phyloP scores from a whole-genome alignment of 1,140 invertebrate genomes.

The Halictus rubicundus region DNA sequence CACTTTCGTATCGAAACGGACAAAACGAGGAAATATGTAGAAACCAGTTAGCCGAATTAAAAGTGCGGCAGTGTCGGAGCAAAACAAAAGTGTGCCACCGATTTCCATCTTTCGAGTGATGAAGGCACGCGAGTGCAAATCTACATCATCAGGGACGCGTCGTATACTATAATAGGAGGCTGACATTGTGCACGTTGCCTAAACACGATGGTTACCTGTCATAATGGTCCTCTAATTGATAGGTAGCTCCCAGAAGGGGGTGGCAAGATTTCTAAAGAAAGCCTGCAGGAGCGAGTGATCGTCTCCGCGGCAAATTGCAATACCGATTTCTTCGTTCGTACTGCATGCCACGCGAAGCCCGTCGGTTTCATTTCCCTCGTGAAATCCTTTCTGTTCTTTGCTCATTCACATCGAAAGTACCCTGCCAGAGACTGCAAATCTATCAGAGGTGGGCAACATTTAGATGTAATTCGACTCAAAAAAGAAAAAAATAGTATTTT shows the following conservation, averaged over 20 bases:
- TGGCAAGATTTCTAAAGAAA: conserved; percentile 71
- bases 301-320: conserved; percentile 37
- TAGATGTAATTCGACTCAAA: too few relatives aligned
- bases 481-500: too few relatives aligned
- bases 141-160: conserved; percentile 6
- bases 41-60: not conserved
- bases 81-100: conserved; percentile 26
- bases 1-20: not conserved
- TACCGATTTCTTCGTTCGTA: conserved; percentile 49
- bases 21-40: not conserved
- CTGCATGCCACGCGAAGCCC: conserved; percentile 32
- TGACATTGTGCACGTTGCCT: conserved; percentile 39
- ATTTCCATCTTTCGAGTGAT: conserved; percentile 22
- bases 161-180: conserved; percentile 3
- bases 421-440: not conserved
- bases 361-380: conserved; percentile 28
- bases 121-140: conserved; percentile 16
- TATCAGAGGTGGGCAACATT: too few relatives aligned
- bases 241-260: conserved; percentile 51
- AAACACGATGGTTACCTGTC: conserved; percentile 64
- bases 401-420: not conserved
- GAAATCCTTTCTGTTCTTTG: conserved; percentile 3
- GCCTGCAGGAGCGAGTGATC: conserved; percentile 40
- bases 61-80: not conserved
- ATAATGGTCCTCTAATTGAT: conserved; percentile 71